Evolutionary conservation across 37 sponge, comb jelly and placozoan species (phyloP), one percentile per base, ranked within the genome.

Genomic region (Cliona cf. orientalis): DNA sequence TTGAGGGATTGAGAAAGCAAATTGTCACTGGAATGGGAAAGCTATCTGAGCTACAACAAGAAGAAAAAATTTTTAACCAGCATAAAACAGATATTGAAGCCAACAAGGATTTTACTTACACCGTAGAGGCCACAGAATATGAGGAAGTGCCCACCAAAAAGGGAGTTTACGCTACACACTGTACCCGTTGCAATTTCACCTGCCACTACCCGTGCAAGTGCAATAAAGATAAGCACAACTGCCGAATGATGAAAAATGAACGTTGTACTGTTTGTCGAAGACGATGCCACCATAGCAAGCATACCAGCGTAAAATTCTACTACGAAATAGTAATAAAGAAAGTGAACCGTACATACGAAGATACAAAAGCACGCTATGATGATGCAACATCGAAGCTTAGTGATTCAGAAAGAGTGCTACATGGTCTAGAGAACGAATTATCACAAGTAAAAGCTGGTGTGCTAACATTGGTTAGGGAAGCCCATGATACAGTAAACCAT

Each of bases 151-250:
- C 42, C 21, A 66, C 75, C 42, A 68, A 68, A 22, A 22, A 63
- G 36, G 58, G 28, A 44, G 76, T 74, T n/a, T n/a, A n/a, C n/a
- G n/a, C n/a, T 33, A 84, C 84, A 5, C 74, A 84, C n/a, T 84
- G 84, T 46, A 33, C 63, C 0, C 42, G 12, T 1, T 84, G 84
- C 49, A 74, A 84, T 58, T n/a, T 60, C 12, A 74, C 84, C 3
- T 84, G 84, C 37, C 84, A 84, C 40, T 9, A 64, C 29, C 31
- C 28, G 29, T 84, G 84, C 44, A 26, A 75, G 28, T 23, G 39
- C 14, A 68, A 84, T 61, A 31, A 4, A 42, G 76, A 84, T 0
- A 84, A 84, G 44, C 39, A 42, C 39, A 2, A n/a, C 0, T 84
- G 84, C 43, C 6, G 40, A 25, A 76, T 72, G 44, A 84, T 84